Evolutionary conservation across 53 echinoderm and acorn worm genomes (phyloP).

Genomic region (Apostichopus leukothele): DNA sequence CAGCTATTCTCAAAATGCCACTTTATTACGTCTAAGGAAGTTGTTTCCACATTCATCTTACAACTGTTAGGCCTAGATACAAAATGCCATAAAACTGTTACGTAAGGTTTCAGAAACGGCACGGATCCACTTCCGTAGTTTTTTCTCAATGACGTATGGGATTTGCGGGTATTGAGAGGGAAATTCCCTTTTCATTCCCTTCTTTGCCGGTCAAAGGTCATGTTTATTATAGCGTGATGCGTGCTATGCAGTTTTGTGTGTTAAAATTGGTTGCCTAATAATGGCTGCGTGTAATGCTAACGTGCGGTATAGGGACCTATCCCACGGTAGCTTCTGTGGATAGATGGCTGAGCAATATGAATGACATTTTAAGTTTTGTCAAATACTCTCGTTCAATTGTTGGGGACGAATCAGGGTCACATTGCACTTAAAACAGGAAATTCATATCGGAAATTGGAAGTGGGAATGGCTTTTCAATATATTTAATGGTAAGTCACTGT

Average conservation of each 20-base stretch:
- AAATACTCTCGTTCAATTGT: not conserved
- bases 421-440: slow-evolving; percentile 2
- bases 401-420: not conserved
- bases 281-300: not conserved
- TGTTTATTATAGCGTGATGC: slow-evolving; percentile 3
- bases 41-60: too few species aligned
- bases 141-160: slow-evolving; percentile 25
- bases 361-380: too few species aligned
- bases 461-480: not conserved
- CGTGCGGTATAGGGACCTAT: not conserved
- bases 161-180: slow-evolving; percentile 32
- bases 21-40: too few species aligned
- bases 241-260: not conserved
- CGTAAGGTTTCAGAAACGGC: slow-evolving; percentile 1
- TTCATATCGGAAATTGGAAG: not conserved
- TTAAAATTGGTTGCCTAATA: not conserved
- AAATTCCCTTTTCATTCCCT: slow-evolving; percentile 25
- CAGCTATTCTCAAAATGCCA: too few species aligned
- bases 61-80: too few species aligned
- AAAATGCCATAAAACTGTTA: not conserved
- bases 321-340: not conserved
- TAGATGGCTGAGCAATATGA: too few species aligned
- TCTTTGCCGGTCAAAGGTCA: slow-evolving; percentile 34
- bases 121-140: slow-evolving; percentile 28
- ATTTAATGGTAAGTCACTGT: not conserved